Percentiles rank a stretch among this genome's conserved stretches.
These are phyloP conservation scores for Prunella fulvescens DNA, from an alignment of 2,113 vertebrate species.

Conservation along the genomic window DNA sequence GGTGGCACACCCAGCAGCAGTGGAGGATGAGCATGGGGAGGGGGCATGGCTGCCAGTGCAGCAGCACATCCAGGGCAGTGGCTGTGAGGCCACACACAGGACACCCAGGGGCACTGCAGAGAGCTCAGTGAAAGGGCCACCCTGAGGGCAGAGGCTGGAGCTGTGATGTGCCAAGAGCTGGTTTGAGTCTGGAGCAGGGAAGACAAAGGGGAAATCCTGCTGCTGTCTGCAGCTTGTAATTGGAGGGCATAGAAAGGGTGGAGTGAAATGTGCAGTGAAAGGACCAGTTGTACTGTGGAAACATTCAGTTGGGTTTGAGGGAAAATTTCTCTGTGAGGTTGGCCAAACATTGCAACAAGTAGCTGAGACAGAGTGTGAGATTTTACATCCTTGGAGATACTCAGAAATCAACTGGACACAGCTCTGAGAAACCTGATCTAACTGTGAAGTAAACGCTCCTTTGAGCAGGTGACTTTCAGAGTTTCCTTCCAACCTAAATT, in stretches of 20 bases:
- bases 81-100: not conserved
- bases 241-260: not conserved
- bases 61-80: not conserved
- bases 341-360: not conserved
- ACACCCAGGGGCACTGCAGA: not conserved
- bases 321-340: not conserved
- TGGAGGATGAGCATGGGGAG: not conserved
- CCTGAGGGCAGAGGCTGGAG: not conserved
- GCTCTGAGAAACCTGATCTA: not conserved
- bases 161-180: not conserved
- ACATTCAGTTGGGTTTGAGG: not conserved
- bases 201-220: not conserved
- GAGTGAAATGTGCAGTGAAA: not conserved
- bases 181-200: not conserved
- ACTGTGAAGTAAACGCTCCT: not conserved
- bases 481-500: not conserved
- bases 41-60: accelerated
- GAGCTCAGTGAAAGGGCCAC: not conserved
- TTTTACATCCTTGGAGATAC: not conserved
- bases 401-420: not conserved
- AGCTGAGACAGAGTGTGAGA: not conserved
- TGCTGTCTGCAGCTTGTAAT: not conserved
- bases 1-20: accelerated
- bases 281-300: not conserved
- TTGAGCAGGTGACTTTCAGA: not conserved